These are phyloP conservation scores for Caenorhabditis inopinata DNA, from an alignment of 1,140 invertebrate species.

Conservation along the genomic window DNA sequence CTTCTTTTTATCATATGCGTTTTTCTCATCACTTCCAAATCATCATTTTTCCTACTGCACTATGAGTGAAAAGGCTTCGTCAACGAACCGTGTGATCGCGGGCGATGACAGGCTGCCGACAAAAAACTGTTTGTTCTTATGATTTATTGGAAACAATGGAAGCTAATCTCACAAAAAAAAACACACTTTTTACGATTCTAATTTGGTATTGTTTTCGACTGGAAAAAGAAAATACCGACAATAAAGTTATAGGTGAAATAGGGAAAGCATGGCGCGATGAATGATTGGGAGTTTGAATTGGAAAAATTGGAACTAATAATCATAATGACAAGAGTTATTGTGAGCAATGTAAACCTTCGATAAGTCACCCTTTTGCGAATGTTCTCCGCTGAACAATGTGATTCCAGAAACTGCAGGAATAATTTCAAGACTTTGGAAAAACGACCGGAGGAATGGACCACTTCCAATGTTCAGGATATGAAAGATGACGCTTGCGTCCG, in stretches of 20 bases:
- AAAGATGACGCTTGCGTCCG: constrained; percentile 1
- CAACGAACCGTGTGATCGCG: constrained; percentile 6
- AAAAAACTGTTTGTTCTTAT: constrained; percentile 24
- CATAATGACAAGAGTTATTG: constrained; percentile 24
- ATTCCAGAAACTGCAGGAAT: background rate
- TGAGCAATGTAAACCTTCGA: background rate
- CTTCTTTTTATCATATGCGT: background rate
- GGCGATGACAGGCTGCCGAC: background rate
- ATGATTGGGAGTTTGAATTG: too few relatives aligned
- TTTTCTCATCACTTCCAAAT: background rate
- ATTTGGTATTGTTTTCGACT: too few relatives aligned
- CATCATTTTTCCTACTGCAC: background rate
- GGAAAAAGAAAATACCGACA: background rate
- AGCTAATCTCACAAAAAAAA: too few relatives aligned
- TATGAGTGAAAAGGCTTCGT: background rate
- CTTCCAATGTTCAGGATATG: background rate
- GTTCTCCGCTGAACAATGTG: background rate
- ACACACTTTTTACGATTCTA: too few relatives aligned
- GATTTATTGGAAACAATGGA: constrained; percentile 29
- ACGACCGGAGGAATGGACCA: background rate
- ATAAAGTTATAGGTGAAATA: background rate
- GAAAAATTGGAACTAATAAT: background rate
- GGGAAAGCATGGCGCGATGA: too few relatives aligned
- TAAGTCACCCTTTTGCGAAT: background rate
- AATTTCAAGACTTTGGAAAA: constrained; percentile 16